Evolutionary conservation across 2,797 vertebrate genomes (phyloP).

Genomic region (Eulemur mongoz): DNA sequence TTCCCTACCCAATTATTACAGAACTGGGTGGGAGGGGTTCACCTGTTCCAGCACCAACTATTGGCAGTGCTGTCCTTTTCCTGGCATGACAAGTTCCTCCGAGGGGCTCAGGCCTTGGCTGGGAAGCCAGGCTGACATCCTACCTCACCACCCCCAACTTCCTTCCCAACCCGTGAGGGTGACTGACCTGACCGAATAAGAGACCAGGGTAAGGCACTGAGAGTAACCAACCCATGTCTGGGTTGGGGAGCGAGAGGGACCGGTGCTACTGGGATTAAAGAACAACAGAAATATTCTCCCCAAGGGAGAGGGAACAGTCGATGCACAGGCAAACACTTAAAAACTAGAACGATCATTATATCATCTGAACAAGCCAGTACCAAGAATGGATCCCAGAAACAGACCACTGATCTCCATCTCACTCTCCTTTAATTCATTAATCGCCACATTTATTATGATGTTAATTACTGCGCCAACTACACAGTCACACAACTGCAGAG

Average conservation of each 20-base stretch:
- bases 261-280: neutral
- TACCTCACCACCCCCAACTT: neutral
- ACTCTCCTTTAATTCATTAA: neutral
- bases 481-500: neutral
- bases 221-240: neutral
- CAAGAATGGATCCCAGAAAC: neutral
- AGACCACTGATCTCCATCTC: neutral
- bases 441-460: neutral
- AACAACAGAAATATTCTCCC: neutral
- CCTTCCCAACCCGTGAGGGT: neutral
- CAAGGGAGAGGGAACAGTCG: neutral
- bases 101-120: neutral
- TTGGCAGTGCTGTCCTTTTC: neutral
- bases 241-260: fast-evolving
- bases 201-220: neutral
- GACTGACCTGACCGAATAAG: neutral
- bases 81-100: neutral
- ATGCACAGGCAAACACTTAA: neutral
- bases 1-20: neutral
- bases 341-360: neutral
- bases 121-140: neutral
- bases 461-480: neutral
- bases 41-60: neutral
- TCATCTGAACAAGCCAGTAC: neutral
- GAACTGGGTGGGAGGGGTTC: neutral